phyloP scores from a whole-genome alignment of 2,888 invertebrate species.

The Hydriomena furcata region DNA sequence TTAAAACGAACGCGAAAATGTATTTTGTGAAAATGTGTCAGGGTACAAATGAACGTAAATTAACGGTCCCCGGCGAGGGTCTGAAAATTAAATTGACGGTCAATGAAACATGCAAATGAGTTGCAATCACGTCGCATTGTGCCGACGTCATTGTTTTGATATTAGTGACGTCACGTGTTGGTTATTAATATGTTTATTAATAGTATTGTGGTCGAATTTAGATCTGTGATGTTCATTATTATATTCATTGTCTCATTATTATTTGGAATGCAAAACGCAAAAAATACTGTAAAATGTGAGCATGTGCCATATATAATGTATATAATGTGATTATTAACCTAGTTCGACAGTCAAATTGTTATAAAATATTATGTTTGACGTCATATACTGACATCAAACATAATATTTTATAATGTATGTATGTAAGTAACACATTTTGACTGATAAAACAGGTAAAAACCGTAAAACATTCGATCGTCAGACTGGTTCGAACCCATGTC shows the following conservation, averaged over 20 bases:
- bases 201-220: background rate
- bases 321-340: too few species aligned
- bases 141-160: conserved; percentile 59
- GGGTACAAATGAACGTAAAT: conserved; percentile 58
- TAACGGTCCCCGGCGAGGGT: conserved; percentile 48
- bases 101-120: conserved; percentile 77
- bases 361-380: too few species aligned
- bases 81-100: conserved; percentile 73
- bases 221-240: background rate
- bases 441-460: too few species aligned
- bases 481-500: conserved; percentile 26
- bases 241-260: too few species aligned
- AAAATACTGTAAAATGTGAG: too few species aligned
- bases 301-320: too few species aligned
- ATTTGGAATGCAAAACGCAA: too few species aligned
- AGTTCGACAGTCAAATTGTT: conserved; percentile 22
- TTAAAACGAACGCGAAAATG: conserved; percentile 44
- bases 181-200: conserved; percentile 8
- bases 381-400: too few species aligned
- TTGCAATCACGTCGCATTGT: conserved; percentile 73
- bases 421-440: too few species aligned
- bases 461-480: too few species aligned
- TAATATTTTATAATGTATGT: too few species aligned
- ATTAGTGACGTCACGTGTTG: conserved; percentile 28
- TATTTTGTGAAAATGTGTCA: conserved; percentile 41